Base-by-base conservation (phyloP, 2,888 invertebrate genomes). In the Dyspetes luteomarginatus region DNA sequence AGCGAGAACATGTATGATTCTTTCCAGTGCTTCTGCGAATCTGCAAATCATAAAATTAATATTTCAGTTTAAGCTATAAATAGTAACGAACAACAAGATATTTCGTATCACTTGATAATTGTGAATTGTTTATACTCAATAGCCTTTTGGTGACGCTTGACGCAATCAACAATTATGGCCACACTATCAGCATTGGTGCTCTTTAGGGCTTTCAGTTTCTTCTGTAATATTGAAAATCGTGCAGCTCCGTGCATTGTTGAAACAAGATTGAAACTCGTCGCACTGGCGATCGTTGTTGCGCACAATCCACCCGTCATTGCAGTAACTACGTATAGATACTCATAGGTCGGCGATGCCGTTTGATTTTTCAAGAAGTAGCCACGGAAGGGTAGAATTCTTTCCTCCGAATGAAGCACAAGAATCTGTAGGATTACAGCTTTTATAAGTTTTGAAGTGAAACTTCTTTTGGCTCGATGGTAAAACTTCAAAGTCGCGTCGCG, bases 11-110 rank as follows among this genome's bases (percentile, higher is more conserved):
- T 88, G 90, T 68, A 91, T 87, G 22, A 88, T 82, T 26, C 83
- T 82, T 52, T 90, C 91, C 15, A 90, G 78, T 19, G 84, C 81
- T 28, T 90, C 89, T 1, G 90, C 90, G 79, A 86, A 91, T 62
- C 91, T 91, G 65, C n/a, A 58, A 67, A 55, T 41, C 1, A 43
- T 19, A 48, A 58, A 19, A 41, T 0, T 4, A 30, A 17, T 48
- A 12, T 36, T 36, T 36, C 12, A 9, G 9, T 36, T n/a, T n/a
- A n/a, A n/a, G n/a, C n/a, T n/a, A n/a, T n/a, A n/a, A n/a, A n/a
- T n/a, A n/a, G n/a, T n/a, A n/a, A n/a, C n/a, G n/a, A n/a, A 48
- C 5, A 19, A 5, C 17, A 1, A 17, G 17, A 48, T 36, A 36
- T 12, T 36, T 36, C 2, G 1, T 36, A 3, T 7, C 12, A 2